Percentiles rank a stretch among this genome's conserved stretches.
These are phyloP conservation scores for Cryptotermes secundus DNA, from an alignment of 1,140 invertebrate genomes.

Conservation along the genomic window DNA sequence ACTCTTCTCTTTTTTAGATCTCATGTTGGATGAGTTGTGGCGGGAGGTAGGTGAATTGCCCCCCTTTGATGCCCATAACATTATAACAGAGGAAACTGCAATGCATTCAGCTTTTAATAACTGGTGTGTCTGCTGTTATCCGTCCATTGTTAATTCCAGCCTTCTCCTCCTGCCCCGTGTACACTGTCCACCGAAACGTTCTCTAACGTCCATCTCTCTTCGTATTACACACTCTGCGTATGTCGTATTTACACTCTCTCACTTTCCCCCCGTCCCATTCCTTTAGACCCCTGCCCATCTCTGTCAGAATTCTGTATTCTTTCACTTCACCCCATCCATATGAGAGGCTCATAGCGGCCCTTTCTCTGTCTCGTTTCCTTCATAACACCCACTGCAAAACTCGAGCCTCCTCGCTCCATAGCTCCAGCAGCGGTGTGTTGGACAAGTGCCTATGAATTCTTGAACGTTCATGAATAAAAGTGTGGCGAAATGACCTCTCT, in stretches of 20 bases:
- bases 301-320: background rate
- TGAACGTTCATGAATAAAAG: conserved; percentile 33
- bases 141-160: background rate
- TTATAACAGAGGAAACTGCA: conserved; percentile 4
- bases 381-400: no score
- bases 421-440: conserved; percentile 14
- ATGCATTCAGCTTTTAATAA: conserved; percentile 4
- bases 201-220: background rate
- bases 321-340: background rate
- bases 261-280: background rate
- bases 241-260: background rate
- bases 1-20: background rate
- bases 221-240: background rate
- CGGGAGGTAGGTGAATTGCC: background rate
- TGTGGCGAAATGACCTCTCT: conserved; percentile 29
- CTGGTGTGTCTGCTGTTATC: background rate
- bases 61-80: background rate
- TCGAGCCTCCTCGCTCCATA: background rate
- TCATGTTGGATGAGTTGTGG: background rate
- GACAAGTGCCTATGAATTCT: conserved; percentile 34
- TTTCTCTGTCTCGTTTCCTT: no score
- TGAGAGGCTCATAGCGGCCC: background rate
- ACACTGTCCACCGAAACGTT: background rate
- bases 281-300: background rate
- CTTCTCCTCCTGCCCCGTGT: background rate